Percentiles rank a stretch among this genome's conserved stretches.
Evolutionary conservation across 2,797 vertebrate genomes (phyloP).

Genomic region (Anguilla pacifica): DNA sequence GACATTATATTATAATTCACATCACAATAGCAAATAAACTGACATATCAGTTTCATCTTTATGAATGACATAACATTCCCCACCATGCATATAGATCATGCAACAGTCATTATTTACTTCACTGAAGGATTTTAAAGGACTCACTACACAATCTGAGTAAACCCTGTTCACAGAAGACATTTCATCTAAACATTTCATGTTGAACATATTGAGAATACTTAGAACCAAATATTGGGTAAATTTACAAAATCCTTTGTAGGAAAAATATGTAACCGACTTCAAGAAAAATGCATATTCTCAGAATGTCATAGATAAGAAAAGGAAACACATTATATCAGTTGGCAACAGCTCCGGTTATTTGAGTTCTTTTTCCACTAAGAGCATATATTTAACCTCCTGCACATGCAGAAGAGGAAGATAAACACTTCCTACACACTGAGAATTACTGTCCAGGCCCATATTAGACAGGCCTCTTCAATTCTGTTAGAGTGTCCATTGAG

Average conservation of each 20-base stretch:
- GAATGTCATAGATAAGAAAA: neutral
- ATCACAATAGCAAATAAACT: neutral
- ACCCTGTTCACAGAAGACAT: no score
- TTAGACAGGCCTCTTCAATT: conserved; percentile 18
- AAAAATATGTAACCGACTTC: no score
- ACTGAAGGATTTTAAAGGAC: no score
- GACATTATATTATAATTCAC: neutral
- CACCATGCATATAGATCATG: neutral
- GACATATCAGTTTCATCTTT: neutral
- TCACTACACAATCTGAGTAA: no score
- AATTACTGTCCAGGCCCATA: conserved; percentile 19
- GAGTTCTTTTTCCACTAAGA: neutral
- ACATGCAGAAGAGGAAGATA: conserved; percentile 15
- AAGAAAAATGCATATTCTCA: neutral
- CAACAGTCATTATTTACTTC: neutral
- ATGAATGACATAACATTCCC: neutral
- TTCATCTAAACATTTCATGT: no score
- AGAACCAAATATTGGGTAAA: no score
- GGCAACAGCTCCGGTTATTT: neutral
- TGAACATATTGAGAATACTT: no score
- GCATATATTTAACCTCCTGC: neutral
- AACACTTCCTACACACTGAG: conserved; percentile 16
- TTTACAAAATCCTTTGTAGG: no score
- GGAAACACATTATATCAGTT: neutral
- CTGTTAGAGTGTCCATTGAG: neutral